Evolutionary conservation across 2,113 vertebrate genomes (phyloP), one percentile per base, ranked within the genome.

Genomic region (Gnathonemus longibarbis): DNA sequence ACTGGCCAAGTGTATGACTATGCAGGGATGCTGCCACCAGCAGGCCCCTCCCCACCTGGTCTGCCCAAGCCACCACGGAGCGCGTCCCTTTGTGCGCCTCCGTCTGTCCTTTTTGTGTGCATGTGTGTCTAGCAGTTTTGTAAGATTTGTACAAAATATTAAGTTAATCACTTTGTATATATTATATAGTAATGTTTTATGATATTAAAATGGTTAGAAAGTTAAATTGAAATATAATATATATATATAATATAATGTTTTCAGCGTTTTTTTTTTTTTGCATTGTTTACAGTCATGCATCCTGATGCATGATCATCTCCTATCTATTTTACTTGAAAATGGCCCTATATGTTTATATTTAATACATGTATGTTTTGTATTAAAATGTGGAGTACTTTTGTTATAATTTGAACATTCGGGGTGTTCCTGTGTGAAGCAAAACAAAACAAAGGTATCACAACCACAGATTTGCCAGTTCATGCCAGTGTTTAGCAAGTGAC

Each of bases 71-170:
- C 7, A 3, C 46, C 10, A 13, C 10, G 4, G 53, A 50, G 48
- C 11, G 62, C 87, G 74, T 89, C 46, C 77, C 31, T 89, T 53
- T 50, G 10, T 83, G 48, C 84, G 46, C 87, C 84, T 91, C 39
- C 90, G 49, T 90, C 49, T 93, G 91, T 90, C 90, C 91, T 84
- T 86, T 52, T 52, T 50, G 9, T 84, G 89, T 94, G 90, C 90
- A 90, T 92, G 91, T 93, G 92, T n/a, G 66, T 94, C 92, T 91
- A 94, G 93, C 93, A 93, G 92, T 95, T 94, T 95, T 95, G 91
- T 94, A 95, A 95, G 94, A 93, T 93, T 95, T 96, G 94, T 95
- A 95, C 88, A 96, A 95, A 95, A 92, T 92, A 92, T 95, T 93
- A 94, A 94, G 92, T 95, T 94, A 96, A 95, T 94, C 95, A 92